Evolutionary conservation across 2,888 invertebrate genomes (phyloP).

Genomic region (Charanyca ferruginea): DNA sequence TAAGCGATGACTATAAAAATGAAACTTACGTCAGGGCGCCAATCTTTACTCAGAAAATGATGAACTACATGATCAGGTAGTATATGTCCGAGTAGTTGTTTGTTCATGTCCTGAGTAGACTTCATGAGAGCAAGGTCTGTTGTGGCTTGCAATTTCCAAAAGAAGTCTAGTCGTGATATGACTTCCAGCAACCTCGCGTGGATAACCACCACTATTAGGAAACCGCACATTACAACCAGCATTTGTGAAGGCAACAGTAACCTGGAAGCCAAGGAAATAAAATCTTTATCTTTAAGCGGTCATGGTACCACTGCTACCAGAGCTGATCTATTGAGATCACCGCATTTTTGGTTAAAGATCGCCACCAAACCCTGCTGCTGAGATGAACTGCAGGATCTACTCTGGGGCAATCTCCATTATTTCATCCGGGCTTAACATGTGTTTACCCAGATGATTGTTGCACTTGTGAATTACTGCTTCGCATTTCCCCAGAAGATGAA

Average conservation of each 20-base stretch:
- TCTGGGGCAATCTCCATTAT: too few relatives aligned
- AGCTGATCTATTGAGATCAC: too few relatives aligned
- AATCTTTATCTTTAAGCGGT: too few relatives aligned
- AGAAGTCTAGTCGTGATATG: slow-evolving; percentile 98
- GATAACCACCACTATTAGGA: slow-evolving; percentile 96
- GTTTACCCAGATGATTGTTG: too few relatives aligned
- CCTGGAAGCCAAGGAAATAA: slow-evolving; percentile 73
- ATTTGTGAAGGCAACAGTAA: slow-evolving; percentile 94
- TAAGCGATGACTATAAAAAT: too few relatives aligned
- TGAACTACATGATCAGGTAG: slow-evolving; percentile 99
- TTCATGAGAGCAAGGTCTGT: slow-evolving; percentile 98
- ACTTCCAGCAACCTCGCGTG: slow-evolving; percentile 97
- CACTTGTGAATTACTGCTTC: too few relatives aligned
- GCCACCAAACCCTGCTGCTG: too few relatives aligned
- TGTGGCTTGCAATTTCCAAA: slow-evolving; percentile 99
- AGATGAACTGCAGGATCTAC: too few relatives aligned
- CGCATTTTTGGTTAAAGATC: too few relatives aligned
- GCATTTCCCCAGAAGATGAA: too few relatives aligned
- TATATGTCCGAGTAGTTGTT: slow-evolving; percentile 97
- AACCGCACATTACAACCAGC: slow-evolving; percentile 95
- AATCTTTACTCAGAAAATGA: slow-evolving; percentile 97
- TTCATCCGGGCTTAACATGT: too few relatives aligned
- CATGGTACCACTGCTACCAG: too few relatives aligned
- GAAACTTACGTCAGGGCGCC: slow-evolving; percentile 93
- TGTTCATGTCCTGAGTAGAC: slow-evolving; percentile 97